phyloP scores from a whole-genome alignment of 1,140 invertebrate genomes.

The Tachypleus tridentatus region DNA sequence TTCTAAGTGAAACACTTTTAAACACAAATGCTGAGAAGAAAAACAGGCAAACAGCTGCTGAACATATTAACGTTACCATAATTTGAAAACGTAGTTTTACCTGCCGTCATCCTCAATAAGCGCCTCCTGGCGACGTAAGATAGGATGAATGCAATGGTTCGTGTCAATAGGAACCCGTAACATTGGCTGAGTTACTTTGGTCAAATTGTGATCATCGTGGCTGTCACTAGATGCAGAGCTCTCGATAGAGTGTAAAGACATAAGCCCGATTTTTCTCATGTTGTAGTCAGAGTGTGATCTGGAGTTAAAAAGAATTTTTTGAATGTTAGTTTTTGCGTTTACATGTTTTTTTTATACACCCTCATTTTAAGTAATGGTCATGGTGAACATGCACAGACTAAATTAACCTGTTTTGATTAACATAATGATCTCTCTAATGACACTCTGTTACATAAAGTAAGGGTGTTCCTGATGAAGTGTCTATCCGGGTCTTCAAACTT shows the following conservation, averaged over 20 bases:
- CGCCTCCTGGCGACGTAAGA: conserved; percentile 13
- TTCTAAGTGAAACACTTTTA: no score
- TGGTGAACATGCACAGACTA: not conserved
- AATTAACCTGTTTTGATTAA: not conserved
- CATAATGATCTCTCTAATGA: conserved; percentile 4
- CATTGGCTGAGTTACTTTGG: no score
- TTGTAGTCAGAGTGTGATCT: not conserved
- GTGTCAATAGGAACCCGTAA: no score
- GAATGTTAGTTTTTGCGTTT: not conserved
- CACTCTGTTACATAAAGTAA: no score
- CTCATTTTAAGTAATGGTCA: not conserved
- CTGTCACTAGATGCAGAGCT: conserved; percentile 3
- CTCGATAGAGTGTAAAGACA: not conserved
- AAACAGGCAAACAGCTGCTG: no score
- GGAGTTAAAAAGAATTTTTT: no score
- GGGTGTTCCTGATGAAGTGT: no score
- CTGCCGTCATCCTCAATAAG: conserved; percentile 15
- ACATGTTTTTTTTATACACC: not conserved
- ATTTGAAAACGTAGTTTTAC: not conserved
- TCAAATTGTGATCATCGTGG: not conserved
- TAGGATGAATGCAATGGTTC: conserved; percentile 3
- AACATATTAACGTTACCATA: no score
- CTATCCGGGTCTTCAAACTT: no score
- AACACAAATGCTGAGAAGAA: no score
- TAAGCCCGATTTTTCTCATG: not conserved